phyloP scores from a whole-genome alignment of 2,888 invertebrate genomes.

The Molorchus minor region DNA sequence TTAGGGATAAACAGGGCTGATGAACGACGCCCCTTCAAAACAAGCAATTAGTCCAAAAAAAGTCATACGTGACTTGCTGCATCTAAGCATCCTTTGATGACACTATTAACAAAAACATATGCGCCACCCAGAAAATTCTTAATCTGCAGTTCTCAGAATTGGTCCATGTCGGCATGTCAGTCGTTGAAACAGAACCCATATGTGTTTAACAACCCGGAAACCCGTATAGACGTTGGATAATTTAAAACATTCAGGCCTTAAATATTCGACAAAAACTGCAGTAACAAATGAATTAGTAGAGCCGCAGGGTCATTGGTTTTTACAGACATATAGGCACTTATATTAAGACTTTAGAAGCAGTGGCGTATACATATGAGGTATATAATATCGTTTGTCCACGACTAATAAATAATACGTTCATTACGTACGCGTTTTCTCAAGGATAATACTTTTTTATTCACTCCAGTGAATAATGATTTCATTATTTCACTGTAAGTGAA shows the following conservation, averaged over 20 bases:
- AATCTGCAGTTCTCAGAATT: constrained; percentile 30
- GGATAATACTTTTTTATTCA: too few relatives aligned
- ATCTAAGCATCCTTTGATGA: constrained; percentile 20
- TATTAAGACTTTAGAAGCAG: neutral
- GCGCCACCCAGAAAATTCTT: constrained; percentile 20
- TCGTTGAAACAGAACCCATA: constrained; percentile 22
- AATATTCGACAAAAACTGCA: constrained; percentile 19
- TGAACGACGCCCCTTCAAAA: too few relatives aligned
- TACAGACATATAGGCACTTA: constrained; percentile 9
- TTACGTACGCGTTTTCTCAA: too few relatives aligned
- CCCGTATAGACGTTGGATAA: constrained; percentile 17
- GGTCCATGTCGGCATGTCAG: constrained; percentile 23
- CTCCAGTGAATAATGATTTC: too few relatives aligned
- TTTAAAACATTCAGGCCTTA: constrained; percentile 18
- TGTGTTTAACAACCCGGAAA: constrained; percentile 24
- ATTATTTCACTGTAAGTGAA: too few relatives aligned
- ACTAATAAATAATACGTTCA: too few relatives aligned
- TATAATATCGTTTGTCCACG: too few relatives aligned
- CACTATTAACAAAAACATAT: constrained; percentile 21
- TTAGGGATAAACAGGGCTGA: too few relatives aligned
- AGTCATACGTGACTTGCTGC: constrained; percentile 17
- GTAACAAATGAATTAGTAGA: constrained; percentile 7
- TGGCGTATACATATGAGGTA: too few relatives aligned
- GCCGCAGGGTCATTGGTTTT: neutral
- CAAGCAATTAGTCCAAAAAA: constrained; percentile 7